These are phyloP conservation scores for Merluccius polli DNA, from an alignment of 2,797 vertebrate species.

Conservation along the genomic window DNA sequence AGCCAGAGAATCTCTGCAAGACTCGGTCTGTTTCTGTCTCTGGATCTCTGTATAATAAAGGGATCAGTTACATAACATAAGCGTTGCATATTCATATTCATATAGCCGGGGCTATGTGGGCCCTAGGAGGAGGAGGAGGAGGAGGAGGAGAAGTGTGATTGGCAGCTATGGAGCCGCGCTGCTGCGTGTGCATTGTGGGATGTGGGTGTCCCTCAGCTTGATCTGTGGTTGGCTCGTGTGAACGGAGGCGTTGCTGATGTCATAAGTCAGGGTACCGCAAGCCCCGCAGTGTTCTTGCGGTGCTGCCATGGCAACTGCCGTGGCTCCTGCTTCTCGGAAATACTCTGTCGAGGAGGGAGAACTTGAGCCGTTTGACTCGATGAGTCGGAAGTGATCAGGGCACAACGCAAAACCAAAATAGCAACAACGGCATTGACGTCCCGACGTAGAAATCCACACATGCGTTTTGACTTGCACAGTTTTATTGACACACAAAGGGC, in stretches of 20 bases:
- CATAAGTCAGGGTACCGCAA: slow-evolving; percentile 38
- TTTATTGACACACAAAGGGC: not conserved
- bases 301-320: slow-evolving; percentile 70
- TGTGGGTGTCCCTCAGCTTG: slow-evolving; percentile 39
- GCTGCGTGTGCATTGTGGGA: slow-evolving; percentile 18
- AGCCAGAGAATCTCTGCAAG: not conserved
- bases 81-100: not conserved
- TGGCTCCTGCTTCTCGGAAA: slow-evolving; percentile 45
- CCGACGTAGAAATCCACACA: not conserved
- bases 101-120: not conserved
- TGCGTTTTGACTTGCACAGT: not conserved
- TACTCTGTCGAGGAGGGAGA: slow-evolving; percentile 35
- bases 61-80: slow-evolving; percentile 20
- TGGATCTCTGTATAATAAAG: slow-evolving; percentile 30
- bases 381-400: slow-evolving; percentile 27
- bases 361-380: slow-evolving; percentile 47
- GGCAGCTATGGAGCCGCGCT: slow-evolving; percentile 17
- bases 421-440: not conserved
- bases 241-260: slow-evolving; percentile 36
- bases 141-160: slow-evolving; percentile 46
- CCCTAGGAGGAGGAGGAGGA: slow-evolving; percentile 20
- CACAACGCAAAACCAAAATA: not conserved
- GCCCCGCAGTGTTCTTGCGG: slow-evolving; percentile 41
- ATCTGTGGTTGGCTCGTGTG: slow-evolving; percentile 42
- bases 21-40: slow-evolving; percentile 15